phyloP scores from a whole-genome alignment of 2,888 invertebrate species.

The Pollenia amentaria region DNA sequence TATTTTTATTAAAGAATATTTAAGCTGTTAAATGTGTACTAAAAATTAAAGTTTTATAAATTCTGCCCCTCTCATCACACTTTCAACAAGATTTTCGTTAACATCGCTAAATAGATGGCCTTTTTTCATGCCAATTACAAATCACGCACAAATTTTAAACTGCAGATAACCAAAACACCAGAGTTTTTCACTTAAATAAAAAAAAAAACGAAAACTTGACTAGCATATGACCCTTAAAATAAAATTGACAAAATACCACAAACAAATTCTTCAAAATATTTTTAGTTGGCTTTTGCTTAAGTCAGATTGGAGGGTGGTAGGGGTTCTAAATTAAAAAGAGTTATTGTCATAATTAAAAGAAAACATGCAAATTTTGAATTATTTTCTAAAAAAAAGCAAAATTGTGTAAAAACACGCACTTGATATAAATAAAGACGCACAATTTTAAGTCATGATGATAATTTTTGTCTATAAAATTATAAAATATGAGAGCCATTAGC shows the following conservation, averaged over 20 bases:
- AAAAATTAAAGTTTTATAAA: background rate
- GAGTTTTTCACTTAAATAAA: background rate
- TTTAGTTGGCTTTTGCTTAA: too few relatives aligned
- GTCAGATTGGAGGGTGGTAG: background rate
- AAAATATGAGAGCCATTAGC: too few relatives aligned
- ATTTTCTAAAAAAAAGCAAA: background rate
- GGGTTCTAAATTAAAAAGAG: too few relatives aligned
- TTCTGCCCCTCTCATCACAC: background rate
- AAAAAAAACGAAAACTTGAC: background rate
- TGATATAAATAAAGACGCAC: background rate
- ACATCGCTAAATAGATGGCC: background rate
- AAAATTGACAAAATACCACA: background rate
- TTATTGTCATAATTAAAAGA: constrained; percentile 1
- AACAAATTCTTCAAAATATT: background rate
- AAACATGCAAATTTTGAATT: constrained; percentile 4
- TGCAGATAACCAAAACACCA: too few relatives aligned
- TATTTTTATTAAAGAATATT: too few relatives aligned
- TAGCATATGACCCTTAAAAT: background rate
- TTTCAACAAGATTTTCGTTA: background rate
- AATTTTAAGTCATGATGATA: background rate
- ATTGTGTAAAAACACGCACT: background rate
- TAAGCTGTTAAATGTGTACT: too few relatives aligned
- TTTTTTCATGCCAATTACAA: background rate
- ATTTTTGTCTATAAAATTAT: too few relatives aligned
- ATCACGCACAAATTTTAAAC: background rate